These are phyloP conservation scores for Drosophila lacertosa DNA, from an alignment of 1,140 invertebrate genomes.

Conservation along the genomic window DNA sequence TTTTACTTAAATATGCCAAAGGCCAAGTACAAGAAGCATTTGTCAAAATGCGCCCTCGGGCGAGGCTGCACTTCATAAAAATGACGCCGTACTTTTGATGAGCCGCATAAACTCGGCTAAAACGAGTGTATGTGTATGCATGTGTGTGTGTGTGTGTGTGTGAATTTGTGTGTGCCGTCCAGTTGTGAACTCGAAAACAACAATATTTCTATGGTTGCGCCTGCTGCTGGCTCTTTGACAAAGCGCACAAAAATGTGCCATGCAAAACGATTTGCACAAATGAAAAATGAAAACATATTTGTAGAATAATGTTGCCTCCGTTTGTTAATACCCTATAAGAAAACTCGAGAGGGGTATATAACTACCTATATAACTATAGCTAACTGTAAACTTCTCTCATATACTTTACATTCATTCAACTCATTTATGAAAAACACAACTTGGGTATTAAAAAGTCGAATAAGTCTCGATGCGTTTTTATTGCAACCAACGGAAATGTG, in stretches of 20 bases:
- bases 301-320: slow-evolving; percentile 1
- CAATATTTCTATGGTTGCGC: slow-evolving; percentile 21
- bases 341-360: not conserved
- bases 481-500: slow-evolving; percentile 49
- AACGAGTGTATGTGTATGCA: not conserved
- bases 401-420: too few species aligned
- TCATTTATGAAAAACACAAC: too few species aligned
- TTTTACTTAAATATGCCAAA: slow-evolving; percentile 44
- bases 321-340: slow-evolving; percentile 5
- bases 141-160: not conserved
- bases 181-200: slow-evolving; percentile 7
- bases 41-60: slow-evolving; percentile 17
- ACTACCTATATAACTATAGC: too few species aligned
- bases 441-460: slow-evolving; percentile 12
- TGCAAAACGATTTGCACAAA: slow-evolving; percentile 61
- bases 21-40: slow-evolving; percentile 33
- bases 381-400: too few species aligned
- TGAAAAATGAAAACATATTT: slow-evolving; percentile 58
- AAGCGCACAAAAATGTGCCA: slow-evolving; percentile 65
- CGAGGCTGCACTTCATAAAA: slow-evolving; percentile 36
- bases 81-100: slow-evolving; percentile 37
- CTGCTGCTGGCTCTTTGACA: slow-evolving; percentile 46
- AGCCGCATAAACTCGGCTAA: slow-evolving; percentile 14
- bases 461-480: not conserved
- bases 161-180: not conserved